phyloP scores from a whole-genome alignment of 2,888 invertebrate species.

The Hypselothyrea guttata region DNA sequence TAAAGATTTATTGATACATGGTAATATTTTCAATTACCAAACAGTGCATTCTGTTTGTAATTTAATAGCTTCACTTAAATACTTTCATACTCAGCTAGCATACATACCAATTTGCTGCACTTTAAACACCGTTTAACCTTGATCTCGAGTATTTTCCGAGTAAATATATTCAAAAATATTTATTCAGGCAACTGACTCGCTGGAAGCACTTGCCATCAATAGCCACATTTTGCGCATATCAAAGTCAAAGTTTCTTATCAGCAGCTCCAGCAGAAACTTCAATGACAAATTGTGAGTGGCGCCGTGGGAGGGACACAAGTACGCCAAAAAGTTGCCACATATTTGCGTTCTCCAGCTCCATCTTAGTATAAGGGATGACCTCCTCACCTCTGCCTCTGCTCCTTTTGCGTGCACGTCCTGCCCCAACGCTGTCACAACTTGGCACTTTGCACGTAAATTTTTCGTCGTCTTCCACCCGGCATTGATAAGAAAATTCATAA shows the following conservation, averaged over 20 bases:
- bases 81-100: too few relatives aligned
- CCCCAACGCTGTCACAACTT: slow-evolving; percentile 61
- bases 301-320: slow-evolving; percentile 22
- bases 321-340: slow-evolving; percentile 39
- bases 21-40: too few relatives aligned
- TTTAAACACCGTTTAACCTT: too few relatives aligned
- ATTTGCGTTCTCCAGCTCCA: slow-evolving; percentile 30
- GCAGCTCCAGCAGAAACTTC: slow-evolving; percentile 66
- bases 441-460: slow-evolving; percentile 75
- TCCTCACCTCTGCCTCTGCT: background rate
- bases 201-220: slow-evolving; percentile 64
- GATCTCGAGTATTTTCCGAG: background rate
- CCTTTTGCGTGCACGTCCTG: slow-evolving; percentile 1
- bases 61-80: too few relatives aligned
- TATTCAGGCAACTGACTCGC: slow-evolving; percentile 16
- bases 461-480: slow-evolving; percentile 63
- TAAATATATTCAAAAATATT: background rate
- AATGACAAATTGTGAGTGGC: slow-evolving; percentile 70
- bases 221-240: slow-evolving; percentile 63
- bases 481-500: slow-evolving; percentile 78
- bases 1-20: too few relatives aligned
- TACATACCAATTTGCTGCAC: too few relatives aligned
- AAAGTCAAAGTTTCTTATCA: slow-evolving; percentile 69
- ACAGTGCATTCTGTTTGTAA: too few relatives aligned
- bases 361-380: background rate